Percentiles rank a stretch among this genome's conserved stretches.
Conservation (phyloP, 2,797 vertebrate species). For the Dipus sagitta region DNA sequence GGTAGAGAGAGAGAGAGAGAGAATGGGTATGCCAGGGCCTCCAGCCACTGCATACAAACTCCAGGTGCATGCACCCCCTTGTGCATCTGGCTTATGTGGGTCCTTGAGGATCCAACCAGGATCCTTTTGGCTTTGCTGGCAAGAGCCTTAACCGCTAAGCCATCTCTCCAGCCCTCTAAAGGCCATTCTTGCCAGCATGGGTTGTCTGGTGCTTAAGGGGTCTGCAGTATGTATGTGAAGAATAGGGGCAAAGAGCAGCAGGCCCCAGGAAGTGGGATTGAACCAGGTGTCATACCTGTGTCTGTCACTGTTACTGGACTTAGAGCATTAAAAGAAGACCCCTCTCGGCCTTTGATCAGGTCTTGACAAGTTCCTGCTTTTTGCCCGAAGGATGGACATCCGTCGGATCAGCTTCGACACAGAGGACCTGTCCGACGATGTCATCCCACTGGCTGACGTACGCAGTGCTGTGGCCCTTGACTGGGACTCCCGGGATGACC, state of each 20-base stretch:
- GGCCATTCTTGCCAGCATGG: not conserved
- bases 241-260: conserved; percentile 35
- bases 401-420: conserved; percentile 99
- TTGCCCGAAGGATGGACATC: conserved; percentile 99
- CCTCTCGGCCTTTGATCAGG: conserved; percentile 99
- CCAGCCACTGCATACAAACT: no score
- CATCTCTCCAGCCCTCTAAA: not conserved
- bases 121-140: no score
- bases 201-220: conserved; percentile 30
- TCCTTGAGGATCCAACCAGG: no score
- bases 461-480: conserved; percentile 99
- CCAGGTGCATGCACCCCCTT: no score
- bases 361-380: conserved; percentile 99
- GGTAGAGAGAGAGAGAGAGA: no score
- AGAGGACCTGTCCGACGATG: conserved; percentile 97
- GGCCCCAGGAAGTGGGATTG: conserved; percentile 66
- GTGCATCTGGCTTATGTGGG: no score
- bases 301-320: conserved; percentile 93
- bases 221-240: conserved; percentile 4
- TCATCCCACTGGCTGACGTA: conserved; percentile 97
- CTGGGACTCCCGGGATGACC: conserved; percentile 95
- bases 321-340: conserved; percentile 99
- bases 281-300: conserved; percentile 85
- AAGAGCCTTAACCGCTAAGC: no score
- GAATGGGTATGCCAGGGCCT: no score